Evolutionary conservation across 2,888 invertebrate species (phyloP), one percentile per base, ranked within the genome.

Genomic region (Bibio marci): DNA sequence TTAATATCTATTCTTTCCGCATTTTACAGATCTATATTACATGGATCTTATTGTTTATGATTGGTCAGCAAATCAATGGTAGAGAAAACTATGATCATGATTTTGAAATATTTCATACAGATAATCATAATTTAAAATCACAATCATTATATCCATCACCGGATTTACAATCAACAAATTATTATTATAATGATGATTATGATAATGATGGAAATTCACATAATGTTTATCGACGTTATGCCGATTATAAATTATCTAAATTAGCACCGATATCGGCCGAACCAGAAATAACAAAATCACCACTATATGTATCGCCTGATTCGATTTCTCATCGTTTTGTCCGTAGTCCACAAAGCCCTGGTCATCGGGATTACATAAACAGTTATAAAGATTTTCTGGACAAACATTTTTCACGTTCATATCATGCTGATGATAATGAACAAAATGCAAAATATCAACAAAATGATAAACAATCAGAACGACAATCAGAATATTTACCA

Each of bases 371-470:
- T 27, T 43, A 40, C 28, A 37, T 37, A 14, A 27, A 39, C 7
- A n/a, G 33, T 27, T 40, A 43, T n/a, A 37, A 12, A 4, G 33
- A 39, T 30, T 42, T 42, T 19, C 14, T 42, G 3, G 7, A 25
- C 2, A 36, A 34, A 26, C 26, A 41, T 19, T 41, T 41, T 13
- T 14, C 28, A 13, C 17, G 12, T 14, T 4, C 17, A 12, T 26
- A 34, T 18, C 14, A 39, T 28, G 30, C n/a, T 37, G 33, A n/a
- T 4, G 15, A 17, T 15, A 36, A 36, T 2, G 35, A 19, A 12
- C n/a, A 40, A 19, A 25, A 12, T 4, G 15, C 14, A 26, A 25
- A 35, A 13, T 18, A 39, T 27, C 31, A 34, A 3, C 27, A 31
- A 3, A 19, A 31, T 10, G 15, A 5, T 19, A 12, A 34, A 31